Base-by-base conservation (phyloP, 2,113 vertebrate genomes). In the Typhlomys cinereus region DNA sequence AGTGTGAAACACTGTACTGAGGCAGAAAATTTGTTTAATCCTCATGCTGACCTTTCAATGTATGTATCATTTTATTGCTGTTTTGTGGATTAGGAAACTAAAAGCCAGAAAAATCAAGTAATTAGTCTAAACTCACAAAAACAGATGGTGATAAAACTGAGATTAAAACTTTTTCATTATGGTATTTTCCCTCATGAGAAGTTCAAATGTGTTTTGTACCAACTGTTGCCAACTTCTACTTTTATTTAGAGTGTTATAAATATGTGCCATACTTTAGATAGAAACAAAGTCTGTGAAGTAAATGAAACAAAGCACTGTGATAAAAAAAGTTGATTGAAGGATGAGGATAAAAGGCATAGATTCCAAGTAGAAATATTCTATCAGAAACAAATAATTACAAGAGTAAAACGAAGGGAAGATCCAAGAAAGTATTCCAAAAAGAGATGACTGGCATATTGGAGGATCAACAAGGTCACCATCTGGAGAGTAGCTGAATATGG, bases 221-320 rank as follows among this genome's bases (percentile, higher is more conserved):
- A 90, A 76, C 41, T 84, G 57, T 67, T 73, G 64, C 14, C 10
- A 84, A 88, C 9, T 66, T 59, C 29, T 73, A 29, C 27, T 57
- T 23, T 81, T 41, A 59, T 70, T 76, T 62, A 36, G 18, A 62
- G 2, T 41, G 9, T 82, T 76, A 59, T 18, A 95, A 87, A 78
- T 87, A 90, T 27, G n/a, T 59, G 61, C 23, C 36, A 44, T 74
- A 73, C 78, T 93, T 90, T 79, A 57, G 20, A 76, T 54, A 83
- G 8, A 64, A 87, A 36, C 21, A 86, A 66, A 17, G 69, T 87
- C 11, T 44, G 1, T 71, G 34, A 75, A 87, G 44, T 44, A 95
- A 89, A 59, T 84, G 41, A 48, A 69, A 39, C 7, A 69, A 6
- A 74, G 44, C 70, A 8, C 20, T 70, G 1, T n/a, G 8, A 46